Evolutionary conservation across 2,888 invertebrate genomes (phyloP).

Genomic region (Sipha maydis): DNA sequence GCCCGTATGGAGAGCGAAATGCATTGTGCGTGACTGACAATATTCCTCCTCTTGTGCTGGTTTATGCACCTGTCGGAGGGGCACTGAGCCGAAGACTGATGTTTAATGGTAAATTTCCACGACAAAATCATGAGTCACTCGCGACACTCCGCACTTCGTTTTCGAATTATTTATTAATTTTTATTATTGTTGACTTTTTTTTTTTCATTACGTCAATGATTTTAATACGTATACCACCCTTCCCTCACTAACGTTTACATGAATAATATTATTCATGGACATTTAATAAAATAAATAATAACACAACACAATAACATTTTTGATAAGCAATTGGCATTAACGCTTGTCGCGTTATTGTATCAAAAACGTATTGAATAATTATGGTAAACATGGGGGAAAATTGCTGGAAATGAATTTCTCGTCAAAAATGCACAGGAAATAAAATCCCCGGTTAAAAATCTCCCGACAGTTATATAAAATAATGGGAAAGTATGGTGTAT

Average conservation of each 20-base stretch:
- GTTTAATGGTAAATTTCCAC: slow-evolving; percentile 18
- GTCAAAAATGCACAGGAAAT: background rate
- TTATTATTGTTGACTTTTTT: background rate
- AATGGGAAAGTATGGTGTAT: background rate
- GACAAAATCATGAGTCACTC: background rate
- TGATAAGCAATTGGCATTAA: background rate
- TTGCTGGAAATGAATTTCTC: background rate
- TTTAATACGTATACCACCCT: background rate
- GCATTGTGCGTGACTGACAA: slow-evolving; percentile 52
- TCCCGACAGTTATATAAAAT: background rate
- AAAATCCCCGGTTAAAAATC: background rate
- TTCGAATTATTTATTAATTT: background rate
- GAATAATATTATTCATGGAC: background rate
- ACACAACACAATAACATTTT: background rate
- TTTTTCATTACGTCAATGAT: background rate
- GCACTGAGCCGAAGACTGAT: slow-evolving; percentile 50
- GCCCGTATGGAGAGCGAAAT: slow-evolving; percentile 34
- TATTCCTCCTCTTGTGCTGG: slow-evolving; percentile 34
- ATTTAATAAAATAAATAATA: background rate
- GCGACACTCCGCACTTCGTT: background rate
- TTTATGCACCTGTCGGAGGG: slow-evolving; percentile 55
- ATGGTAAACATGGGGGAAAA: background rate
- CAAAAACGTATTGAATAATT: background rate
- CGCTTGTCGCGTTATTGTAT: background rate
- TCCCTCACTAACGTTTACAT: background rate